Percentiles rank a stretch among this genome's conserved stretches.
Evolutionary conservation across 2,113 vertebrate genomes (phyloP).

Genomic region (Rhadina sibilatrix): DNA sequence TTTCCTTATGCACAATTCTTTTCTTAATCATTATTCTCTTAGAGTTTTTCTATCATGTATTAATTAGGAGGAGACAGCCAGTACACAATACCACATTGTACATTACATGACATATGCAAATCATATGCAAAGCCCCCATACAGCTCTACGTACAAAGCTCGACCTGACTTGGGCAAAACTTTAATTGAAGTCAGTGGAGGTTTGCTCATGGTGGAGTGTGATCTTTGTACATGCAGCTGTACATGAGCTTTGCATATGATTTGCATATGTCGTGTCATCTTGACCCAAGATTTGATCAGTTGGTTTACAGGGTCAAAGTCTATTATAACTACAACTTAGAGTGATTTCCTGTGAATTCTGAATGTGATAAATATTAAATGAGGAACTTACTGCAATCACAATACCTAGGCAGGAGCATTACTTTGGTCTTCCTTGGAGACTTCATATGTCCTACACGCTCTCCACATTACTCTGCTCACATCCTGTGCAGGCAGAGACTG

Average conservation of each 20-base stretch:
- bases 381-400: neutral
- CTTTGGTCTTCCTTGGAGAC: neutral
- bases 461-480: neutral
- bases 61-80: slow-evolving; percentile 46
- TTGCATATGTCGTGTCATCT: neutral
- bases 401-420: neutral
- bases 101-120: slow-evolving; percentile 36
- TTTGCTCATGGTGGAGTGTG: neutral
- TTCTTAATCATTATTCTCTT: slow-evolving; percentile 39
- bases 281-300: slow-evolving; percentile 39
- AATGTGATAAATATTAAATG: neutral
- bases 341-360: neutral
- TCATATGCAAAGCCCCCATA: neutral
- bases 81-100: slow-evolving; percentile 36
- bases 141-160: neutral
- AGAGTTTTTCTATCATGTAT: slow-evolving; percentile 42
- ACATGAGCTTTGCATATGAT: neutral
- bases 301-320: slow-evolving; percentile 5
- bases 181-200: slow-evolving; percentile 34
- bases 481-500: neutral
- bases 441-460: fast-evolving
- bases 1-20: slow-evolving; percentile 49
- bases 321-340: slow-evolving; percentile 13
- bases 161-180: slow-evolving; percentile 24
- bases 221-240: slow-evolving; percentile 3